Base-by-base conservation (phyloP, 37 sponge, comb jelly and placozoan genomes). In the Agelas oroides region DNA sequence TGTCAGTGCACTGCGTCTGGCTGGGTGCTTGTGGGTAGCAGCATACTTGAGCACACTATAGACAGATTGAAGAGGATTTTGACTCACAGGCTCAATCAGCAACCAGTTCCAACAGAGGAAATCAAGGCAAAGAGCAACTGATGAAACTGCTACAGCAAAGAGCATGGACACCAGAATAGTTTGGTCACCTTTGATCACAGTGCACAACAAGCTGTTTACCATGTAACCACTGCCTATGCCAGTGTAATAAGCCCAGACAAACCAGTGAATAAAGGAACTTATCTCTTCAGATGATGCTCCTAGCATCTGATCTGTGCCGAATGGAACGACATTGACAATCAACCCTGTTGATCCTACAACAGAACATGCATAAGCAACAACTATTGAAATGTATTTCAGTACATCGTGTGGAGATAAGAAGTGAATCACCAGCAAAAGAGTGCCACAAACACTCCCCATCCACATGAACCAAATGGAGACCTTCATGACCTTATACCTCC, bases 41-140 rank as follows among this genome's bases (percentile, higher is more conserved):
- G 57, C 36, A 52, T 37, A 21, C 57, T 73, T 73, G 23, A 73
- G 23, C 5, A 73, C 74, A 5, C 56, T 20, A 37, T 21, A 46
- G 23, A 73, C 28, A 5, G 53, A 56, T 52, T 46, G 41, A 56
- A 73, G 28, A 3, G 54, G 74, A 73, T 73, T 73, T 21, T 23
- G 6, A 23, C 19, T 53, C 6, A 24, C 56, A 5, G 74, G 74
- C 57, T 73, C 41, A 12, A 73, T 73, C 25, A 53, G 14, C 36
- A 73, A 53, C 13, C 12, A 24, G 25, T 54, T 14, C 20, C 54
- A 5, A 8, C n/a, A n/a, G n/a, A n/a, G n/a, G n/a, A n/a, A n/a
- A n/a, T n/a, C n/a, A n/a, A n/a, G n/a, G n/a, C n/a, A n/a, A n/a
- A n/a, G n/a, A n/a, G n/a, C n/a, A n/a, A n/a, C n/a, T n/a, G n/a